A percentile compares a stretch with the other conserved stretches of the same genome.
Conservation (phyloP, 1,140 invertebrate species). For the Coptotermes formosanus region DNA sequence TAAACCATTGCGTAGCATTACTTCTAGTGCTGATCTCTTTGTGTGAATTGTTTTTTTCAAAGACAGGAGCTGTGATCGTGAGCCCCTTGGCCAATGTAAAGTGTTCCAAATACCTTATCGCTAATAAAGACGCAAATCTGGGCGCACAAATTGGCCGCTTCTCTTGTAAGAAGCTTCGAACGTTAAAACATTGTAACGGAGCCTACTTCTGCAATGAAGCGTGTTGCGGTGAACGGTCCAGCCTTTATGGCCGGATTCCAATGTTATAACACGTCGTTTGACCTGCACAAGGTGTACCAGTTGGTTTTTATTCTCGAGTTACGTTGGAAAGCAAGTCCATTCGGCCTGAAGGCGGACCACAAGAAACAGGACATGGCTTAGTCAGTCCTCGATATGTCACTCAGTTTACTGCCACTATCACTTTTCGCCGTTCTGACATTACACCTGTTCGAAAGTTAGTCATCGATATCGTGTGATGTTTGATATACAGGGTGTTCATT, state of each 20-base stretch:
- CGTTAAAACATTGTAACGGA: background rate
- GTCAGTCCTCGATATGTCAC: too few species aligned
- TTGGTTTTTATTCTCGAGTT: background rate
- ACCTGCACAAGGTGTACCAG: background rate
- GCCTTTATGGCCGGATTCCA: background rate
- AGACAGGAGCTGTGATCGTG: too few species aligned
- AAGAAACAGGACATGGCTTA: background rate
- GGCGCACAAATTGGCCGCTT: background rate
- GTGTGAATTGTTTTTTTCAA: too few species aligned
- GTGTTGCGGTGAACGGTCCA: background rate
- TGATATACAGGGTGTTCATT: too few species aligned
- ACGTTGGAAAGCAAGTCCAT: background rate
- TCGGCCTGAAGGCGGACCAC: background rate
- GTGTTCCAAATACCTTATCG: background rate
- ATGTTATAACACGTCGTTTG: background rate
- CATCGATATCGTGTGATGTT: too few species aligned
- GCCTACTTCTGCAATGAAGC: background rate
- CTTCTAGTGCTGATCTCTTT: too few species aligned
- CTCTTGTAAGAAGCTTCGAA: background rate
- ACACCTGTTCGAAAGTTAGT: too few species aligned
- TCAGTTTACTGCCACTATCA: background rate
- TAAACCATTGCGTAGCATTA: too few species aligned
- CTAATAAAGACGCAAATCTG: background rate
- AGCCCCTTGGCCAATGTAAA: background rate
- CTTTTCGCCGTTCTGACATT: background rate